Conservation (phyloP, 2,113 vertebrate species). For the Camelus dromedarius region DNA sequence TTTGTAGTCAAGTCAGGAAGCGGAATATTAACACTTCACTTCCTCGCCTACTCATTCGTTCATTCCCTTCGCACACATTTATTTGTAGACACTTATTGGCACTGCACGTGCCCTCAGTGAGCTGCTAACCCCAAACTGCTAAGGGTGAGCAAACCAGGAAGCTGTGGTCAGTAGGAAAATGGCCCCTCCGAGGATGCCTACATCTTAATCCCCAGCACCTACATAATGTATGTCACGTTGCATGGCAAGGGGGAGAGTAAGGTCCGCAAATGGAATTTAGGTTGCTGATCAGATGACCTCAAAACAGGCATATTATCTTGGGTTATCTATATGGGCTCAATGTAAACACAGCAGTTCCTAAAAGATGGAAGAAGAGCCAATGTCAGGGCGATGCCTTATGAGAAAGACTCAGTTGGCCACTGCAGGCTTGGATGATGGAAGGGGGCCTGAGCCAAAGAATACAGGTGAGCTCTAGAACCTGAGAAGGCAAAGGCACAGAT, state of each 20-base stretch:
- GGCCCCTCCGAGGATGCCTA: neutral
- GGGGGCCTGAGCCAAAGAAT: neutral
- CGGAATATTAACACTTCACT: neutral
- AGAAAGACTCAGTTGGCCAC: neutral
- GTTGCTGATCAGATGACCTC: neutral
- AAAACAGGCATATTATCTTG: neutral
- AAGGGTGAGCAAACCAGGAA: neutral
- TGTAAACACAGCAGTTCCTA: neutral
- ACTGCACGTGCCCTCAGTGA: neutral
- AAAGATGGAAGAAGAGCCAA: neutral
- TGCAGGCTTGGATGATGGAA: neutral
- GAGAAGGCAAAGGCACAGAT: fast-evolving
- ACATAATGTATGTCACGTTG: neutral
- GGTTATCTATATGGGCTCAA: neutral
- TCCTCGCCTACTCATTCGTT: neutral
- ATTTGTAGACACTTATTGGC: neutral
- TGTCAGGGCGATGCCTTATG: neutral
- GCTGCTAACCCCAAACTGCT: neutral
- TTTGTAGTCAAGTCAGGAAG: neutral
- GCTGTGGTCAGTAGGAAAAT: neutral
- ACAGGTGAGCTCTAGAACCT: neutral
- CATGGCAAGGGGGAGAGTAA: neutral
- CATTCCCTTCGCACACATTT: neutral
- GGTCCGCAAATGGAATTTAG: neutral
- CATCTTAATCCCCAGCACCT: neutral